Evolutionary conservation across 2,797 vertebrate genomes (phyloP).

Genomic region (Crocodylus rhombifer): DNA sequence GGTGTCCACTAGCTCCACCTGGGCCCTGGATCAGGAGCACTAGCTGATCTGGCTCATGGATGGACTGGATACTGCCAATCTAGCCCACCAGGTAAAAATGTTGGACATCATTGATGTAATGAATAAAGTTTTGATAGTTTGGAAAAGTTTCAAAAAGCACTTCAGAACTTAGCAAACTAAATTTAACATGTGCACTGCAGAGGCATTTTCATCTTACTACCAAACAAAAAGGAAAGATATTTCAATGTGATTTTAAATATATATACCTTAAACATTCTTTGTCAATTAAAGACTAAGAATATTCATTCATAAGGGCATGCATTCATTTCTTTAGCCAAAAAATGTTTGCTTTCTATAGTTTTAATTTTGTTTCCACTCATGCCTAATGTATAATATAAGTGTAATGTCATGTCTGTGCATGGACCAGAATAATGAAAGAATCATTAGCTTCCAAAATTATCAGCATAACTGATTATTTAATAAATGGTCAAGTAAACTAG

Average conservation of each 20-base stretch:
- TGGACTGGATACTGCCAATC: no score
- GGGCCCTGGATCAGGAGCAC: no score
- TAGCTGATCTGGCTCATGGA: no score
- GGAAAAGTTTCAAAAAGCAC: neutral
- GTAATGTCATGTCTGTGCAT: neutral
- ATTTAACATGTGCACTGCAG: neutral
- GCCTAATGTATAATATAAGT: neutral
- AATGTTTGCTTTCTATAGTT: neutral
- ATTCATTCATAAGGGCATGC: neutral
- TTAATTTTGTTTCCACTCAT: slow-evolving; percentile 11
- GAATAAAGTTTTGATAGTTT: neutral
- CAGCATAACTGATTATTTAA: neutral
- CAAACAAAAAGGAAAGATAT: neutral
- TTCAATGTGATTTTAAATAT: neutral
- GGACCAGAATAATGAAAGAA: neutral
- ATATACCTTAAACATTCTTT: neutral
- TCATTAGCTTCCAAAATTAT: neutral
- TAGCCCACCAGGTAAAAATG: no score
- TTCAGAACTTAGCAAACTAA: neutral
- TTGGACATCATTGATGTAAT: no score
- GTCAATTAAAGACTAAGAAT: neutral
- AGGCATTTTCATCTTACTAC: neutral
- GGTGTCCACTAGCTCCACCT: no score
- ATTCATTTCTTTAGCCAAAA: neutral
- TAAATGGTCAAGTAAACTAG: neutral